phyloP scores from a whole-genome alignment of 2,888 invertebrate species.

The Cryptops parisi region DNA sequence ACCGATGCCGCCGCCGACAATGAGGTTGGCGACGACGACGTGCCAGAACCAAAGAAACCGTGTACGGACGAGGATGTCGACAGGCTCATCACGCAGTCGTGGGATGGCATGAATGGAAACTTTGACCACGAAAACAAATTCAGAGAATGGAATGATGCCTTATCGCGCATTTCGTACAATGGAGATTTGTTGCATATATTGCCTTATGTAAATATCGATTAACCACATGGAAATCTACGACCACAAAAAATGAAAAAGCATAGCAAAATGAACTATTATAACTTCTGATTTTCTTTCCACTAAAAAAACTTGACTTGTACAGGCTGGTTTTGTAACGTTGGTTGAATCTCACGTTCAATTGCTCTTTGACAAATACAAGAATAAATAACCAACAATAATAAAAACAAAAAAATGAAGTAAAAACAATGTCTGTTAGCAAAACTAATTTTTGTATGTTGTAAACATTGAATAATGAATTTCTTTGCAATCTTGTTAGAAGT shows the following conservation, averaged over 20 bases:
- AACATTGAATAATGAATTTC: too few species aligned
- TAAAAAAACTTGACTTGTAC: not conserved
- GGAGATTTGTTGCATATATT: conserved; percentile 74
- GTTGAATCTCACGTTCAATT: not conserved
- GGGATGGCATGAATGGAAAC: conserved; percentile 38
- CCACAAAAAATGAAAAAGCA: not conserved
- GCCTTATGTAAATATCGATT: conserved; percentile 95
- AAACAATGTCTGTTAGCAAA: too few species aligned
- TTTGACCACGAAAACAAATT: conserved; percentile 42
- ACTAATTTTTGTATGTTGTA: too few species aligned
- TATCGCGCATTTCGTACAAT: conserved; percentile 54
- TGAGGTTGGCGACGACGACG: conserved; percentile 24
- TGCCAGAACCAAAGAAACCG: conserved; percentile 25
- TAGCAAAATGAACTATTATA: not conserved
- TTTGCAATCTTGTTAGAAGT: too few species aligned
- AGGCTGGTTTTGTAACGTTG: not conserved
- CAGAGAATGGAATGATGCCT: conserved; percentile 83
- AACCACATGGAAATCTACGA: conserved; percentile 26
- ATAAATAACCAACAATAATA: too few species aligned
- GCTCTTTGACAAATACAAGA: not conserved
- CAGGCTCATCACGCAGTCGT: conserved; percentile 29
- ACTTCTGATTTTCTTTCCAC: not conserved
- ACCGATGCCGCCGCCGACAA: conserved; percentile 11
- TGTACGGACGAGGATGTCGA: conserved; percentile 26
- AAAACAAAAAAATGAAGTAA: not conserved